Evolutionary conservation across 2,797 vertebrate genomes (phyloP).

Genomic region (Mallotus villosus): DNA sequence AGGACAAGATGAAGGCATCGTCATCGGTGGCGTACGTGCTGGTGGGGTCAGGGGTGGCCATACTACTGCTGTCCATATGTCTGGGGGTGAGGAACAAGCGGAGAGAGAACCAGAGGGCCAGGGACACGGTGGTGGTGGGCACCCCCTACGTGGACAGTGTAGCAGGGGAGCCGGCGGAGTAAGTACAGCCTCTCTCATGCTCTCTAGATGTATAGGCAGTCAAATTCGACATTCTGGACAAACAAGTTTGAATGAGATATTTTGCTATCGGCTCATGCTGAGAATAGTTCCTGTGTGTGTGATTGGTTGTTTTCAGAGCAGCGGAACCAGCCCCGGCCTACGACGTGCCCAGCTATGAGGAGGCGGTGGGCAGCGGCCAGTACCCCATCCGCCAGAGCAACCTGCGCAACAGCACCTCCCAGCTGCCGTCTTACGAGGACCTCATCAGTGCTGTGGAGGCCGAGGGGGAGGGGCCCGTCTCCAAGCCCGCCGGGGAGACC

Average conservation of each 20-base stretch:
- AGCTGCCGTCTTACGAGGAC: constrained; percentile 94
- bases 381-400: constrained; percentile 76
- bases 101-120: constrained; percentile 46
- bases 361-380: constrained; percentile 81
- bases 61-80: constrained; percentile 87
- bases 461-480: constrained; percentile 53
- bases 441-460: constrained; percentile 79
- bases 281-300: not conserved
- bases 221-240: no score
- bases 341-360: constrained; percentile 91
- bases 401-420: constrained; percentile 76
- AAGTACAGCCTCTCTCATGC: constrained; percentile 38
- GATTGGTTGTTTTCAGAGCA: constrained; percentile 41
- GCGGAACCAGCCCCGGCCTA: constrained; percentile 60
- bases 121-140: constrained; percentile 25
- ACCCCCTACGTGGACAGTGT: constrained; percentile 34
- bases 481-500: constrained; percentile 28
- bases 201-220: not conserved
- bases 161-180: constrained; percentile 46
- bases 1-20: not conserved
- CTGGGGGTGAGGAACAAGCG: constrained; percentile 83
- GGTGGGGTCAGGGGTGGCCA: constrained; percentile 78
- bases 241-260: not conserved
- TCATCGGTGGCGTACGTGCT: constrained; percentile 89
- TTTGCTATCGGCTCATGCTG: not conserved